Percentiles rank a stretch among this genome's conserved stretches.
Conservation (phyloP, 2,888 invertebrate species). For the Agriopis marginaria region DNA sequence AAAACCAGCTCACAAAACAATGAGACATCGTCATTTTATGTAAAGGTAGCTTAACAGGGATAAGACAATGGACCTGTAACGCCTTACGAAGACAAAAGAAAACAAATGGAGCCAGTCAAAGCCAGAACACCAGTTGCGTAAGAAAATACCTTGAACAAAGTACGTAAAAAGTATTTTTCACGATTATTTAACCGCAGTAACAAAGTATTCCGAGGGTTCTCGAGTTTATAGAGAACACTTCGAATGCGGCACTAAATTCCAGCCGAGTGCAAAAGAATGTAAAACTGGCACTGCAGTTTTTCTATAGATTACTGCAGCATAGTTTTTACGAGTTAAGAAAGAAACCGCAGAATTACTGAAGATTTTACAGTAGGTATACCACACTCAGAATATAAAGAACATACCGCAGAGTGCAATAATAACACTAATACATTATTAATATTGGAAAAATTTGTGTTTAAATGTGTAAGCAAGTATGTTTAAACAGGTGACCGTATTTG, state of each 20-base stretch:
- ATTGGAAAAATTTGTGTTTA: too few species aligned
- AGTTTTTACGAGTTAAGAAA: conserved; percentile 47
- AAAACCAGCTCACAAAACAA: conserved; percentile 11
- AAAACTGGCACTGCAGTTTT: conserved; percentile 52
- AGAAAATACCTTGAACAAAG: conserved; percentile 28
- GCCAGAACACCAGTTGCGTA: conserved; percentile 32
- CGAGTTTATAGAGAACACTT: conserved; percentile 44
- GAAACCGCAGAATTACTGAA: conserved; percentile 16
- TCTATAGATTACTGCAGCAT: conserved; percentile 48
- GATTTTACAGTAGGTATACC: conserved; percentile 8
- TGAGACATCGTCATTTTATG: conserved; percentile 13
- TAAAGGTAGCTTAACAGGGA: conserved; percentile 19
- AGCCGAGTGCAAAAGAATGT: conserved; percentile 58
- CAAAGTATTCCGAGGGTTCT: conserved; percentile 43
- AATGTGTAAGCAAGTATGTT: too few species aligned
- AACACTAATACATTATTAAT: neutral
- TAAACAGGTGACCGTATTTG: too few species aligned
- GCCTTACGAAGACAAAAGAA: conserved; percentile 27
- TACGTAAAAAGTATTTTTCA: conserved; percentile 26
- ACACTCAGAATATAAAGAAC: neutral
- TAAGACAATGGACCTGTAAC: conserved; percentile 27
- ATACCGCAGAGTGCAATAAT: neutral
- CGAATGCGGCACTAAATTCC: conserved; percentile 54
- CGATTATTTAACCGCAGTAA: conserved; percentile 31
- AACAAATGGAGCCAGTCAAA: conserved; percentile 28